These are phyloP conservation scores for Pituophis catenifer DNA, from an alignment of 2,113 vertebrate species.

Conservation along the genomic window DNA sequence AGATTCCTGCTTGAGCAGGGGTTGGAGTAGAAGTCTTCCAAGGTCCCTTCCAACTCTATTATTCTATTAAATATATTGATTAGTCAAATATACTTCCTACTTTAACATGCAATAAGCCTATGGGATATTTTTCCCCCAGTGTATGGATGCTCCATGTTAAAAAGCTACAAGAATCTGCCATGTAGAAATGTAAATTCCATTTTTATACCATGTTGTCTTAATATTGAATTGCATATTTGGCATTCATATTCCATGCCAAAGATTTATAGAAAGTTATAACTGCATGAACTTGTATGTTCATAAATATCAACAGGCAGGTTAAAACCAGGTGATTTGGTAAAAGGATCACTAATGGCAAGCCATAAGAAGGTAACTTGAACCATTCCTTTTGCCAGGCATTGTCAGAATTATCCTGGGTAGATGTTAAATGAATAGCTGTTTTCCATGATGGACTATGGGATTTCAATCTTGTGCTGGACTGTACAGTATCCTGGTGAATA, in stretches of 20 bases:
- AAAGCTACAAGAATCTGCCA: constrained; percentile 49
- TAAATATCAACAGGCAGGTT: not conserved
- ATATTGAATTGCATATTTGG: constrained; percentile 41
- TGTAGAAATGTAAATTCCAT: constrained; percentile 43
- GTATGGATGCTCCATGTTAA: constrained; percentile 12
- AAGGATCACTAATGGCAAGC: not conserved
- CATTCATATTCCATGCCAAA: constrained; percentile 16
- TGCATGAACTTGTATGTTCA: constrained; percentile 9
- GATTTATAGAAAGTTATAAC: constrained; percentile 54
- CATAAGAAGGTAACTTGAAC: not conserved
- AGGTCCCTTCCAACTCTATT: not conserved
- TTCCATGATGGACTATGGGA: not conserved
- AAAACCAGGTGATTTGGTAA: not conserved
- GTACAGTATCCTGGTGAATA: not conserved
- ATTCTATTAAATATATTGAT: not conserved
- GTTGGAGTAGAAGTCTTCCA: not conserved
- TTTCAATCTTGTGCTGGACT: not conserved
- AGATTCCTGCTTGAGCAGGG: not conserved
- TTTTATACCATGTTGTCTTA: constrained; percentile 46
- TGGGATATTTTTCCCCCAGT: constrained; percentile 8
- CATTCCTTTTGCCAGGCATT: not conserved
- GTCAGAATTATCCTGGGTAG: not conserved
- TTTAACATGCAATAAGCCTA: constrained; percentile 17
- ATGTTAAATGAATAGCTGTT: not conserved
- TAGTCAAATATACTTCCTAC: not conserved